These are phyloP conservation scores for Thera britannica DNA, from an alignment of 2,888 invertebrate species.

Conservation along the genomic window DNA sequence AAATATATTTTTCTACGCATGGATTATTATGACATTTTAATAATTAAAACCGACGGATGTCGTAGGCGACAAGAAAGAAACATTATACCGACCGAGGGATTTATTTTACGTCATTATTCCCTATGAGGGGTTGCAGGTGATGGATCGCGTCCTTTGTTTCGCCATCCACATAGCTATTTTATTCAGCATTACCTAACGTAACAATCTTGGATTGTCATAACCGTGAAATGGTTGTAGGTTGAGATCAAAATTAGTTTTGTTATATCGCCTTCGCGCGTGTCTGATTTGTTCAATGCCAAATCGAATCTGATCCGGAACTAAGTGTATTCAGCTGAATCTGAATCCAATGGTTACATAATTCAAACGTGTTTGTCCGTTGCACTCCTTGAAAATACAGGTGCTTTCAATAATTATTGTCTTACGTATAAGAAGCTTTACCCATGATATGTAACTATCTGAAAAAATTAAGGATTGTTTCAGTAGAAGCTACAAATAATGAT, in stretches of 20 bases:
- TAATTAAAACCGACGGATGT: slow-evolving; percentile 55
- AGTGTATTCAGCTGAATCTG: slow-evolving; percentile 47
- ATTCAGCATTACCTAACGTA: not conserved
- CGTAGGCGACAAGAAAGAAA: slow-evolving; percentile 51
- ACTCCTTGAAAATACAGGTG: slow-evolving; percentile 17
- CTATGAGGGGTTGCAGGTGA: slow-evolving; percentile 42
- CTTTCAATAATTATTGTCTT: not conserved
- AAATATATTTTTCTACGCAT: slow-evolving; percentile 64
- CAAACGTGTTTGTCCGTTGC: slow-evolving; percentile 32
- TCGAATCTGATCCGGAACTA: slow-evolving; percentile 60
- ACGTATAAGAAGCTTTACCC: too few species aligned
- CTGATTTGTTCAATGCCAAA: slow-evolving; percentile 64
- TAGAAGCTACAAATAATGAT: too few species aligned
- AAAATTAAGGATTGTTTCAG: too few species aligned
- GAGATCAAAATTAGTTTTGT: slow-evolving; percentile 52
- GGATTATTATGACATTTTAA: slow-evolving; percentile 71
- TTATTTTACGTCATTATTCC: slow-evolving; percentile 36
- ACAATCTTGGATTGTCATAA: not conserved
- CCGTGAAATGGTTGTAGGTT: slow-evolving; percentile 29
- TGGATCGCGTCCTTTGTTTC: slow-evolving; percentile 44
- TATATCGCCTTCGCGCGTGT: slow-evolving; percentile 54
- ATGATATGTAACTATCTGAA: too few species aligned
- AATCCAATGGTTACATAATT: slow-evolving; percentile 50
- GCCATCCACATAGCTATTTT: slow-evolving; percentile 9
- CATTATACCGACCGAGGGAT: slow-evolving; percentile 25